These are phyloP conservation scores for Potamilus streckersoni DNA, from an alignment of 1,140 invertebrate genomes.

Conservation along the genomic window DNA sequence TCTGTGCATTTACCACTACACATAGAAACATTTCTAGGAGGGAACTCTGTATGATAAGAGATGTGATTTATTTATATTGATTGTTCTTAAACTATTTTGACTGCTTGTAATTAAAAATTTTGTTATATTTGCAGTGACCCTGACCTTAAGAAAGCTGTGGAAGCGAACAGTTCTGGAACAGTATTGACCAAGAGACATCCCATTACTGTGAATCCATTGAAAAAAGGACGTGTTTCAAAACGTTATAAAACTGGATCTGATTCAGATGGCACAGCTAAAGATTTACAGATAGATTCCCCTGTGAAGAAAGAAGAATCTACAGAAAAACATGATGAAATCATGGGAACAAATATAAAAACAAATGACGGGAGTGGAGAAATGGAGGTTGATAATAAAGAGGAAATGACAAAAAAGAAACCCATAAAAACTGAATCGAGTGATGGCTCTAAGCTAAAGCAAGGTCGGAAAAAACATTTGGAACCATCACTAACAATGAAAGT, in stretches of 20 bases:
- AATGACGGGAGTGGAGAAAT: neutral
- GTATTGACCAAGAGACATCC: constrained; percentile 64
- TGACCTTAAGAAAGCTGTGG: constrained; percentile 46
- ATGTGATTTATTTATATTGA: neutral
- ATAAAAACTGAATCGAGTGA: constrained; percentile 2
- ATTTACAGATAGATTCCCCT: too few species aligned
- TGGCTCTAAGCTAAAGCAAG: neutral
- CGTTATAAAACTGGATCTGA: too few species aligned
- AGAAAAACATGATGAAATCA: too few species aligned
- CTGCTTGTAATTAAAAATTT: neutral
- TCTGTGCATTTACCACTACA: too few species aligned
- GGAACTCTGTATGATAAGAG: too few species aligned
- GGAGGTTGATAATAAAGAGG: constrained; percentile 9
- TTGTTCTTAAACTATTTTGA: neutral
- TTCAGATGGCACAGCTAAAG: too few species aligned
- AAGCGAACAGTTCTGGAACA: constrained; percentile 58
- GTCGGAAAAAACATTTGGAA: too few species aligned
- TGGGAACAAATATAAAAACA: too few species aligned
- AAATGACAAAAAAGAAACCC: constrained; percentile 6
- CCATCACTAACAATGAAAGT: too few species aligned
- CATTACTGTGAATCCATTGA: constrained; percentile 22
- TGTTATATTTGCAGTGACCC: constrained; percentile 30
- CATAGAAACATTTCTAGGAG: too few species aligned
- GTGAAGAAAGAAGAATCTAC: too few species aligned
- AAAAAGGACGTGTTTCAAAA: constrained; percentile 13